A percentile compares a stretch with the other conserved stretches of the same genome.
These are phyloP conservation scores for Amphiprion percula DNA, from an alignment of 2,113 vertebrate genomes.

Conservation along the genomic window DNA sequence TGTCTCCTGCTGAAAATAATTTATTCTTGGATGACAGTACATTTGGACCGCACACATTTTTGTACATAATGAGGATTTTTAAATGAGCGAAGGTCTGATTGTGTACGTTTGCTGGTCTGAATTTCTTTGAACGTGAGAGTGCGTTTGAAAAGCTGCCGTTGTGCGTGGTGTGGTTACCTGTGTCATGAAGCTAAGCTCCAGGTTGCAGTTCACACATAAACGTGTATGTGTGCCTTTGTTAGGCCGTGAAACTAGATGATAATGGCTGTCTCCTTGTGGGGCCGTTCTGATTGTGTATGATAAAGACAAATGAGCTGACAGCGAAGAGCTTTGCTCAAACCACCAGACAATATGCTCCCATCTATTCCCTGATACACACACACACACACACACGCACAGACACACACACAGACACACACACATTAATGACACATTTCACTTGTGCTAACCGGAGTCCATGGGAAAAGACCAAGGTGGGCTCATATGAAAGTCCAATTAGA, in stretches of 20 bases:
- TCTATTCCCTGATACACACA: slow-evolving; percentile 23
- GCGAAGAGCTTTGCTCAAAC: slow-evolving; percentile 62
- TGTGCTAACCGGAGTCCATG: slow-evolving; percentile 64
- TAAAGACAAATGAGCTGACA: slow-evolving; percentile 81
- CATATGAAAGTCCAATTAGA: slow-evolving; percentile 71
- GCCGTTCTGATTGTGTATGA: slow-evolving; percentile 66
- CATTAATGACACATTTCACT: slow-evolving; percentile 52
- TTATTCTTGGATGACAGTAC: slow-evolving; percentile 40
- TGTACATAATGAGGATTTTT: slow-evolving; percentile 40
- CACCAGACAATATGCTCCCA: slow-evolving; percentile 68
- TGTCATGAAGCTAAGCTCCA: slow-evolving; percentile 28
- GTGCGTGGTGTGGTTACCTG: not conserved
- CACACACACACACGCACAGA: slow-evolving; percentile 7
- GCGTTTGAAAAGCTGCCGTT: slow-evolving; percentile 20
- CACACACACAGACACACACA: slow-evolving; percentile 15
- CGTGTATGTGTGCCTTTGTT: slow-evolving; percentile 11
- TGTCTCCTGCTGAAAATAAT: slow-evolving; percentile 66
- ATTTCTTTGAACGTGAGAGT: slow-evolving; percentile 11
- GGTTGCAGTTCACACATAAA: slow-evolving; percentile 6
- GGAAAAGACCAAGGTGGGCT: slow-evolving; percentile 63
- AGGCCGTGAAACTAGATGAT: slow-evolving; percentile 57
- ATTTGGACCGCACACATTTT: slow-evolving; percentile 46
- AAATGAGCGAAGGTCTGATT: slow-evolving; percentile 17
- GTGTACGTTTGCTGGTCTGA: slow-evolving; percentile 5
- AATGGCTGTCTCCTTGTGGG: slow-evolving; percentile 69